Evolutionary conservation across 2,797 vertebrate genomes (phyloP).

Genomic region (Simalia tracyae): DNA sequence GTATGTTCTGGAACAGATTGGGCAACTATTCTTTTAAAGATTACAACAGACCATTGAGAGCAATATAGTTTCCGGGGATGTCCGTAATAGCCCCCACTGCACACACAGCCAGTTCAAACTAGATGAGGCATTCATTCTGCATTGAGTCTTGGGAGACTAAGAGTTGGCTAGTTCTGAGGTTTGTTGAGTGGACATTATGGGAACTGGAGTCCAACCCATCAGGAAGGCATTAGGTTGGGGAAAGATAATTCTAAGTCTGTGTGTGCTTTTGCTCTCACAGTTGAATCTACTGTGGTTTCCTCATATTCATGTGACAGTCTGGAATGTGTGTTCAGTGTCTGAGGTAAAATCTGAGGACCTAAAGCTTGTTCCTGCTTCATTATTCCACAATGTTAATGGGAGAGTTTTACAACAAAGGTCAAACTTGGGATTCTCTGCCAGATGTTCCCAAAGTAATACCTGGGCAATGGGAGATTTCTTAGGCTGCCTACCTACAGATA

Average conservation of each 20-base stretch:
- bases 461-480: slow-evolving; percentile 4
- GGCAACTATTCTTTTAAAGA: neutral
- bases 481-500: neutral
- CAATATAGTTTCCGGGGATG: too few species aligned
- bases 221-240: too few species aligned
- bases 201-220: too few species aligned
- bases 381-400: neutral
- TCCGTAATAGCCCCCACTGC: neutral
- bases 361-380: neutral
- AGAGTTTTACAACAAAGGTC: neutral
- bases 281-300: neutral
- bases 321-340: neutral
- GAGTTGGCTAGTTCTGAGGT: neutral
- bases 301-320: neutral
- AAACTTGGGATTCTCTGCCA: neutral
- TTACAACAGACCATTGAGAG: neutral
- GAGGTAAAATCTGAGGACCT: neutral
- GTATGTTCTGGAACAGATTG: neutral
- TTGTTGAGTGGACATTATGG: neutral
- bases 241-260: too few species aligned
- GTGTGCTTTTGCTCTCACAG: neutral
- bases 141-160: neutral
- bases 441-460: neutral
- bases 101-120: neutral
- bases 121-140: neutral